Percentiles rank a stretch among this genome's conserved stretches.
phyloP scores from a whole-genome alignment of 2,888 invertebrate species.

The Dasysyrphus albostriatus region DNA sequence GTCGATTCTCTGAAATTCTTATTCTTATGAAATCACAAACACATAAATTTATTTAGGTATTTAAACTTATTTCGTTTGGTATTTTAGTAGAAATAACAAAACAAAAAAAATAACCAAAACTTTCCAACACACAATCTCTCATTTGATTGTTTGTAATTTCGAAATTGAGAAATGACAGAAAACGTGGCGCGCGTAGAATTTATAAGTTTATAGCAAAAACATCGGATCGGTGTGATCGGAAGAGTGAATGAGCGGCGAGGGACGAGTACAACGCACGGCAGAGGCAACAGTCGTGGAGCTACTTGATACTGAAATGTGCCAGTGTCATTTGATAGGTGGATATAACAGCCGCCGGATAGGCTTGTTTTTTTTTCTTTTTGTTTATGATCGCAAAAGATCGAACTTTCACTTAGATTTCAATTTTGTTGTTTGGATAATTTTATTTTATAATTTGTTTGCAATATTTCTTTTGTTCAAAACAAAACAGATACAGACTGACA shows the following conservation, averaged over 20 bases:
- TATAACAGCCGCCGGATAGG: constrained; percentile 22
- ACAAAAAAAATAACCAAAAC: constrained; percentile 22
- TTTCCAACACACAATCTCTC: constrained; percentile 19
- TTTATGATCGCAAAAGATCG: constrained; percentile 32
- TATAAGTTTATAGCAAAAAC: constrained; percentile 4
- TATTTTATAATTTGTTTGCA: neutral
- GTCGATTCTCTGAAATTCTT: neutral
- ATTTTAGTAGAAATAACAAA: neutral
- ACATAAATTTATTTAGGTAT: neutral
- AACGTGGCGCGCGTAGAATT: constrained; percentile 58
- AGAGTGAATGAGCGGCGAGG: neutral
- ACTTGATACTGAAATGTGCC: constrained; percentile 44
- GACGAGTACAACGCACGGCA: neutral
- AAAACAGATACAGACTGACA: neutral
- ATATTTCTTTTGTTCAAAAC: constrained; percentile 11
- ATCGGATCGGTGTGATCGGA: neutral
- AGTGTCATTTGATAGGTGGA: constrained; percentile 50
- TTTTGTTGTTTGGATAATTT: neutral
- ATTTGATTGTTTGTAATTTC: constrained; percentile 23
- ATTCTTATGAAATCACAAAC: constrained; percentile 23
- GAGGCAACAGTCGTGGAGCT: neutral
- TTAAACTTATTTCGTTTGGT: neutral
- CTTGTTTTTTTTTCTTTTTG: neutral
- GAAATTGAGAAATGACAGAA: constrained; percentile 34
- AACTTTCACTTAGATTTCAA: constrained; percentile 60